Conservation (phyloP, 2,888 invertebrate species). For the Schizaphis graminum region DNA sequence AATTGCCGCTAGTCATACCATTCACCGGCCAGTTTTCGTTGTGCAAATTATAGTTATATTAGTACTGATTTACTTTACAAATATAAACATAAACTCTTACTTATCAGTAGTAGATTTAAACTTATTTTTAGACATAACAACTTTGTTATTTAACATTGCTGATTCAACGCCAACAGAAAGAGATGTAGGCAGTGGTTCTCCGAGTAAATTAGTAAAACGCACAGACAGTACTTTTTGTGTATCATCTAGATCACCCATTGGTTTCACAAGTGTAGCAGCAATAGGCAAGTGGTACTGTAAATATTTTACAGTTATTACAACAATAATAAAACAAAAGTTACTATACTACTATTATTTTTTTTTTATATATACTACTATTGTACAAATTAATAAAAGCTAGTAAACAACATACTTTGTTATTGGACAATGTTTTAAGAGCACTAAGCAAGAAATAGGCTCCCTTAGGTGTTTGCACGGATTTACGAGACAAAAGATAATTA, state of each 20-base stretch:
- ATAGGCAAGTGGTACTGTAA: constrained; percentile 80
- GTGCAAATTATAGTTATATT: neutral
- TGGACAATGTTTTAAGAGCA: constrained; percentile 80
- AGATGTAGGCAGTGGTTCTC: constrained; percentile 78
- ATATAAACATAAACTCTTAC: constrained; percentile 69
- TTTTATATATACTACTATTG: neutral
- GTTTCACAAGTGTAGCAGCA: constrained; percentile 81
- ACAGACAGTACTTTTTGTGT: constrained; percentile 75
- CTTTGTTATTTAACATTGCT: constrained; percentile 82
- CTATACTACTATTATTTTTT: neutral
- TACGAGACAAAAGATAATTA: constrained; percentile 89
- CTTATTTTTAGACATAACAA: constrained; percentile 78
- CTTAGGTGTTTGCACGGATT: constrained; percentile 88
- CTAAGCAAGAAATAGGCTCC: constrained; percentile 87
- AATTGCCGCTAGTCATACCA: too few species aligned
- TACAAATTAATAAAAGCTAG: neutral
- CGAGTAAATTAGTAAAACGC: constrained; percentile 82
- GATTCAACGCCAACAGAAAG: constrained; percentile 81
- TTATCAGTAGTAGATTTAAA: constrained; percentile 72
- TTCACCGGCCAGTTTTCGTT: too few species aligned
- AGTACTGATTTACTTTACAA: neutral
- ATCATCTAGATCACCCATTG: constrained; percentile 70
- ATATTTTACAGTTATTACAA: constrained; percentile 85
- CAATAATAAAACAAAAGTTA: constrained; percentile 70
- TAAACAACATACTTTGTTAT: constrained; percentile 76